Evolutionary conservation across 2,888 invertebrate genomes (phyloP), one percentile per base, ranked within the genome.

Genomic region (Agrochola macilenta): DNA sequence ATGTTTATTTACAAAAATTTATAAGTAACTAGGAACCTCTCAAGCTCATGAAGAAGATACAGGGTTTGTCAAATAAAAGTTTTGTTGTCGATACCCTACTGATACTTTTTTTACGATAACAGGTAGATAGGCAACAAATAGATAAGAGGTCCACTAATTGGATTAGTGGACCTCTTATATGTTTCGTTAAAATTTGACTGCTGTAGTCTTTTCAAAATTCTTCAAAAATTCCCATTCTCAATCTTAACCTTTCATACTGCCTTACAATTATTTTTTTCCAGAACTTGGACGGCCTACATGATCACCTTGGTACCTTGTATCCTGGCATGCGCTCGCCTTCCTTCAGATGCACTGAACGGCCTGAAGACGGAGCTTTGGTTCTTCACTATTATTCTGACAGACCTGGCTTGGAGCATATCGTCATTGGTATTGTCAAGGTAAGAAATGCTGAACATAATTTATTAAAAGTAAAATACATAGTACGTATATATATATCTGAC

Each of bases 381-480:
- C 97, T 99, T 35, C 99, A 99, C 94, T 99, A 99, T 95, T 99
- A 99, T 95, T 99, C 99, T 0, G 99, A 99, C 89, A 97, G 99
- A 84, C 98, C 99, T 7, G 99, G 99, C 8, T 96, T 99, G 88
- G 99, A 99, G 93, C 98, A 99, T 91, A 99, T 99, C 92, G 99
- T 99, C 81, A 99, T 99, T 92, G 99, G 99, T 49, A 99, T 99
- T 88, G 99, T 99, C 5, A 99, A 99, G 98, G 99, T 69, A 35
- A 57, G 35, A 35, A 35, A 35, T 30, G 30, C 9, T 49, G 23
- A n/a, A n/a, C n/a, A n/a, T n/a, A n/a, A n/a, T n/a, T n/a, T n/a
- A n/a, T n/a, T n/a, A n/a, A n/a, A n/a, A n/a, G n/a, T n/a, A n/a
- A n/a, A n/a, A n/a, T n/a, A n/a, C n/a, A n/a, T n/a, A n/a, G n/a